Evolutionary conservation across 2,113 vertebrate genomes (phyloP).

Genomic region (Furnarius figulus): DNA sequence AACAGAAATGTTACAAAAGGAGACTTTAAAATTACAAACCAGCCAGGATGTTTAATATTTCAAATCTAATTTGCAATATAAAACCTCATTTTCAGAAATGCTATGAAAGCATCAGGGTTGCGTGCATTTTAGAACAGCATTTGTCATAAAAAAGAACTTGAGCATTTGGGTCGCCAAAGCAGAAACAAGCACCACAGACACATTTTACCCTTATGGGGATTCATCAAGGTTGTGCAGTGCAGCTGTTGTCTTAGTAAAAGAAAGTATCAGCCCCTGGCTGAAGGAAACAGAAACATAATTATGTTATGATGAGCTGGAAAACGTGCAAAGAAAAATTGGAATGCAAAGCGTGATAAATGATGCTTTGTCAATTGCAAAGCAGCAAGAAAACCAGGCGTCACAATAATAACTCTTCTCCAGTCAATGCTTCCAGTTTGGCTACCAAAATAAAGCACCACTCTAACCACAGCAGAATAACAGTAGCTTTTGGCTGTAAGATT

Average conservation of each 20-base stretch:
- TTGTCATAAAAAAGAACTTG: conserved; percentile 41
- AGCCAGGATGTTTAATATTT: conserved; percentile 18
- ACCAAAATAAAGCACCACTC: not conserved
- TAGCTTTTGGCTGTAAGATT: not conserved
- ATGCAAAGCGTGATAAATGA: conserved; percentile 64
- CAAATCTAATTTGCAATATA: conserved; percentile 44
- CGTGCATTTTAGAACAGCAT: conserved; percentile 38
- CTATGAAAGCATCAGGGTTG: conserved; percentile 2
- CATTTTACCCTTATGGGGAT: conserved; percentile 58
- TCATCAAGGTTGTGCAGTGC: conserved; percentile 71
- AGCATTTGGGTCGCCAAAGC: conserved; percentile 61
- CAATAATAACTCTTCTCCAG: conserved; percentile 30
- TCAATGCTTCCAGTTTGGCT: conserved; percentile 51
- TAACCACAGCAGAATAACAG: not conserved
- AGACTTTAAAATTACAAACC: conserved; percentile 39
- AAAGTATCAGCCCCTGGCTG: conserved; percentile 65
- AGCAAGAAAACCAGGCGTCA: not conserved
- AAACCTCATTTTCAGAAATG: conserved; percentile 4
- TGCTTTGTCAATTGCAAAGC: conserved; percentile 54
- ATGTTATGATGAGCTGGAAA: conserved; percentile 74
- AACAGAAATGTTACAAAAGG: conserved; percentile 28
- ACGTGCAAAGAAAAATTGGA: conserved; percentile 65
- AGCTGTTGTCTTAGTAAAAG: conserved; percentile 71
- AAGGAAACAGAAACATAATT: conserved; percentile 68
- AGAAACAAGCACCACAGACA: conserved; percentile 52